Conservation (phyloP, 2,113 vertebrate species). For the Dissostichus mawsoni region DNA sequence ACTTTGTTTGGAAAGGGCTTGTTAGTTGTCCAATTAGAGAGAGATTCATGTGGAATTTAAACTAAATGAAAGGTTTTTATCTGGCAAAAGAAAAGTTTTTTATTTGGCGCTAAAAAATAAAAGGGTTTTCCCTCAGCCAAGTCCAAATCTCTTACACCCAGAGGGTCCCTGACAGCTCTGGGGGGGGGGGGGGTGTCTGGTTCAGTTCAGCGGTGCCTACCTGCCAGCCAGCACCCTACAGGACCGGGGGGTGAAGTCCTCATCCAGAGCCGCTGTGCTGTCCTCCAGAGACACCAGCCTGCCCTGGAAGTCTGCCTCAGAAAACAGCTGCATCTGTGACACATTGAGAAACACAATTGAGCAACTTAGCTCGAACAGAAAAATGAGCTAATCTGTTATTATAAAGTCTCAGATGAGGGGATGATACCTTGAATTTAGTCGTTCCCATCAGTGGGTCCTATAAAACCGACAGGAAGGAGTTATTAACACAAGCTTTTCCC, state of each 20-base stretch:
- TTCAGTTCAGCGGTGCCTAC: constrained; percentile 74
- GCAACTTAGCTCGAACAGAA: background rate
- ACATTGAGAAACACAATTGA: constrained; percentile 32
- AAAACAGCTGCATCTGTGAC: constrained; percentile 92
- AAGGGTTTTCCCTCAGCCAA: background rate
- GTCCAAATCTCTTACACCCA: background rate
- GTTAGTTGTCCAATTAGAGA: background rate
- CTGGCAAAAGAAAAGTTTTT: background rate
- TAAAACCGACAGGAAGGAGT: constrained; percentile 25
- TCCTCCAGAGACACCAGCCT: constrained; percentile 84
- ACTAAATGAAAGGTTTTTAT: background rate
- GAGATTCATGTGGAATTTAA: background rate
- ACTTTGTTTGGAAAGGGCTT: background rate
- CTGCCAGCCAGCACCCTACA: constrained; percentile 92
- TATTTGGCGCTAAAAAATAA: background rate
- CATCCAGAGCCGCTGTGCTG: constrained; percentile 83
- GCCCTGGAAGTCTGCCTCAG: constrained; percentile 91
- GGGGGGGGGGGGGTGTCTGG: background rate
- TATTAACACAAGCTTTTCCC: background rate
- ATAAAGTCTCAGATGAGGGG: background rate
- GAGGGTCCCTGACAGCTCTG: background rate
- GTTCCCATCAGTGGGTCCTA: constrained; percentile 72
- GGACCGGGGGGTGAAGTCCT: constrained; percentile 88
- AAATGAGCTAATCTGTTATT: background rate
- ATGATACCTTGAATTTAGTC: constrained; percentile 77